These are phyloP conservation scores for Macaria notata DNA, from an alignment of 2,888 invertebrate genomes.

Conservation along the genomic window DNA sequence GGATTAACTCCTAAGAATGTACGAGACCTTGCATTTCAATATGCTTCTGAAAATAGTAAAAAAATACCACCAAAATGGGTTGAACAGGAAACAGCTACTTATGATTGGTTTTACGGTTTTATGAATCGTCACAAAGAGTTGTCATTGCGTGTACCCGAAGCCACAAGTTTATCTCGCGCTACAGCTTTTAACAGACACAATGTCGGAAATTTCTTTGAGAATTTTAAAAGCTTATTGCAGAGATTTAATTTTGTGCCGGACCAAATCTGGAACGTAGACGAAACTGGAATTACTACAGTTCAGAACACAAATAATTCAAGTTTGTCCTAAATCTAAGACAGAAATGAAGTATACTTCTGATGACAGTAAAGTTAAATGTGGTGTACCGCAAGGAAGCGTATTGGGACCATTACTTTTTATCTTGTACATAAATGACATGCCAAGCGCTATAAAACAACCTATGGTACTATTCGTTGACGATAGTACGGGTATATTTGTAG, in stretches of 20 bases:
- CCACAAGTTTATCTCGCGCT: slow-evolving; percentile 13
- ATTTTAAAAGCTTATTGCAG: slow-evolving; percentile 17
- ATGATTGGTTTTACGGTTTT: slow-evolving; percentile 13
- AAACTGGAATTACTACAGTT: slow-evolving; percentile 37
- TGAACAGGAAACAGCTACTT: slow-evolving; percentile 8
- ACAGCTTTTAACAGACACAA: slow-evolving; percentile 28
- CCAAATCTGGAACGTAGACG: slow-evolving; percentile 33
- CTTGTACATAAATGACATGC: no score
- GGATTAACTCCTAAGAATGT: slow-evolving; percentile 38
- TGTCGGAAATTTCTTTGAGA: slow-evolving; percentile 28
- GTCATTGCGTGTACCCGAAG: slow-evolving; percentile 35
- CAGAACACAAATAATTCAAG: no score
- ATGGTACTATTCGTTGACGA: no score
- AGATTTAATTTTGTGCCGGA: slow-evolving; percentile 25
- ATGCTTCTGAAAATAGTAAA: slow-evolving; percentile 29
- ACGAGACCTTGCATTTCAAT: slow-evolving; percentile 38
- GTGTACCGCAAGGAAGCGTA: no score
- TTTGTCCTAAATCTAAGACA: no score
- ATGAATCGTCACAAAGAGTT: slow-evolving; percentile 10
- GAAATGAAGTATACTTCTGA: no score
- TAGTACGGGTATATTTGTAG: no score
- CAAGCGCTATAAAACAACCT: no score
- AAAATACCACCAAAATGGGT: slow-evolving; percentile 24
- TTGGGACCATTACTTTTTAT: no score
- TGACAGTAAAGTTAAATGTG: no score